Evolutionary conservation across 2,888 invertebrate species (phyloP).

Genomic region (Ormyrus labotus): DNA sequence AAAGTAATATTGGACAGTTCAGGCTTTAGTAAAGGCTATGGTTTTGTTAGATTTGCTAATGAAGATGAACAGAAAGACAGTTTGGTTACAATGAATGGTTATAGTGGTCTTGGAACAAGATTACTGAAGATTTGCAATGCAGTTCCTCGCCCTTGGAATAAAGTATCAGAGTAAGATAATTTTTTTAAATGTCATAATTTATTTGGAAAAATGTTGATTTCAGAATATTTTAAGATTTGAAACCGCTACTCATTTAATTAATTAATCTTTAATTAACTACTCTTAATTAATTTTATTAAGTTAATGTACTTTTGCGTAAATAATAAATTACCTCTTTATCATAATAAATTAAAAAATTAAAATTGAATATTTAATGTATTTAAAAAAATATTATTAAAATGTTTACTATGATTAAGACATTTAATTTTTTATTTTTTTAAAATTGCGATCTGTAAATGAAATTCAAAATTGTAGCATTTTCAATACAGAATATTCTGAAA

Average conservation of each 20-base stretch:
- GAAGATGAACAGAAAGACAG: constrained; percentile 96
- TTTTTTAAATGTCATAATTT: constrained; percentile 24
- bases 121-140: constrained; percentile 95
- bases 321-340: too few relatives aligned
- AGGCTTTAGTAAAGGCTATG: constrained; percentile 96
- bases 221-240: constrained; percentile 32
- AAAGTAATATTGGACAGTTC: constrained; percentile 95
- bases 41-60: constrained; percentile 95
- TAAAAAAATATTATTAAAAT: too few relatives aligned
- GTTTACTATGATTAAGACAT: too few relatives aligned
- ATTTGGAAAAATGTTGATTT: constrained; percentile 23
- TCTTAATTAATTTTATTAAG: too few relatives aligned
- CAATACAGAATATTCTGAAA: constrained; percentile 40
- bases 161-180: constrained; percentile 68
- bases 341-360: too few relatives aligned
- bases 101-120: constrained; percentile 90
- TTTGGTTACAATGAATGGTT: constrained; percentile 94
- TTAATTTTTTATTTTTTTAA: constrained; percentile 2
- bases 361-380: too few relatives aligned
- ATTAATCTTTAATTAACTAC: background rate
- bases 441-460: background rate
- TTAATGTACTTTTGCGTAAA: too few relatives aligned
- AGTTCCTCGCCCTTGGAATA: constrained; percentile 85
- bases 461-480: constrained; percentile 26
- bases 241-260: constrained; percentile 8